A percentile compares a stretch with the other conserved stretches of the same genome.
Evolutionary conservation across 2,888 invertebrate species (phyloP).

Genomic region (Melieria crassipennis): DNA sequence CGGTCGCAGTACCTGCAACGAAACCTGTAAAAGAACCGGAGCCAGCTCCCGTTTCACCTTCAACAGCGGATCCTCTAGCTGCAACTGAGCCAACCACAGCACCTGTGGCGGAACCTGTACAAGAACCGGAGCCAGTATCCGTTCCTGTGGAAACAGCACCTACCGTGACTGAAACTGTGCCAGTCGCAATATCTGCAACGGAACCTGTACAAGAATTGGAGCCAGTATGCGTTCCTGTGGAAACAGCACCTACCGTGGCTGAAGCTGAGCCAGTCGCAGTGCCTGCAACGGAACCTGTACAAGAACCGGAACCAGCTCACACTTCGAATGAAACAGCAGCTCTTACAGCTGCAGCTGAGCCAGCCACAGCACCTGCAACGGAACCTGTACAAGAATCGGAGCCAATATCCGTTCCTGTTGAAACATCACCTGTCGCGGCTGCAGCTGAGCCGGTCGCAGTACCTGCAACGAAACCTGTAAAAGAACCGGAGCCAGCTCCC

Average conservation of each 20-base stretch:
- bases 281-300: background rate
- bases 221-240: background rate
- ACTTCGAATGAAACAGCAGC: background rate
- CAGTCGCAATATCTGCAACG: background rate
- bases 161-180: background rate
- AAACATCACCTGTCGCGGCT: background rate
- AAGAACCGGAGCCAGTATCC: background rate
- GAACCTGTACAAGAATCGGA: background rate
- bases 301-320: background rate
- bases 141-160: background rate
- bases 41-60: no score
- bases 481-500: background rate
- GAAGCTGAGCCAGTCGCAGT: background rate
- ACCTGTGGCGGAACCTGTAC: no score
- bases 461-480: background rate
- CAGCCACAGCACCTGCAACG: background rate
- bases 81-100: background rate
- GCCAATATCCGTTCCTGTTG: background rate
- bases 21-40: no score
- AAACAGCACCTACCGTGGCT: background rate
- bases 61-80: background rate
- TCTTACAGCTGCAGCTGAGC: background rate
- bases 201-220: constrained; percentile 1
- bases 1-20: background rate
- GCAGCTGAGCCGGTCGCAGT: background rate